These are phyloP conservation scores for Forbesichthys agassizii DNA, from an alignment of 2,113 vertebrate species.

Conservation along the genomic window DNA sequence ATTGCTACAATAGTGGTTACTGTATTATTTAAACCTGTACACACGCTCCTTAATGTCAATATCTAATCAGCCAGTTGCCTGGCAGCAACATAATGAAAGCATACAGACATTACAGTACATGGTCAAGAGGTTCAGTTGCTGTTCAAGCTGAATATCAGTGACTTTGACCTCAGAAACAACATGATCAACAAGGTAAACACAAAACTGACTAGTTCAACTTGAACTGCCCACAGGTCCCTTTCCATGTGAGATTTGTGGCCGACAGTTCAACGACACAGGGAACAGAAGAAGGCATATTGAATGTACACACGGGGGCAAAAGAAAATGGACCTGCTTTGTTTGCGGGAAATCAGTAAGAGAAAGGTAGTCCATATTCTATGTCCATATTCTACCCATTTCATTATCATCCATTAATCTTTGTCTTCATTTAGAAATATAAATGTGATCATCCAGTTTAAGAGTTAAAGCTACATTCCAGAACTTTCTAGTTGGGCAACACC, in stretches of 20 bases:
- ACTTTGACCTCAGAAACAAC: too few species aligned
- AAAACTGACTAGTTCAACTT: not conserved
- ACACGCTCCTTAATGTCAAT: too few species aligned
- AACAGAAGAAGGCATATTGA: slow-evolving; percentile 96
- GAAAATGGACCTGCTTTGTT: slow-evolving; percentile 95
- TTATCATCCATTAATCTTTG: not conserved
- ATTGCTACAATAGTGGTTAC: too few species aligned
- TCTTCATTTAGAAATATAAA: not conserved
- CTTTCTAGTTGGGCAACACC: too few species aligned
- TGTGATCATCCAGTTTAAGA: not conserved
- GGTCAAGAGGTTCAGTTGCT: too few species aligned
- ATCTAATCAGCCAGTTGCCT: too few species aligned
- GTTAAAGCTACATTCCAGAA: too few species aligned
- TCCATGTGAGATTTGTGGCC: slow-evolving; percentile 96
- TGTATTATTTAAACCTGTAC: too few species aligned
- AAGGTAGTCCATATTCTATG: slow-evolving; percentile 73
- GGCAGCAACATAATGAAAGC: too few species aligned
- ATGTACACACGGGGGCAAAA: slow-evolving; percentile 96
- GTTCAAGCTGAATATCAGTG: too few species aligned
- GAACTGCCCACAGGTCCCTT: slow-evolving; percentile 83
- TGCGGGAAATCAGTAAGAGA: slow-evolving; percentile 97
- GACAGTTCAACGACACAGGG: slow-evolving; percentile 96
- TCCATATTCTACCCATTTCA: not conserved
- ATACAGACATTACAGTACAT: too few species aligned
- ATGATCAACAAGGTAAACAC: not conserved